Evolutionary conservation across 2,113 vertebrate species (phyloP), one percentile per base, ranked within the genome.

Genomic region (Synchiropus splendidus): DNA sequence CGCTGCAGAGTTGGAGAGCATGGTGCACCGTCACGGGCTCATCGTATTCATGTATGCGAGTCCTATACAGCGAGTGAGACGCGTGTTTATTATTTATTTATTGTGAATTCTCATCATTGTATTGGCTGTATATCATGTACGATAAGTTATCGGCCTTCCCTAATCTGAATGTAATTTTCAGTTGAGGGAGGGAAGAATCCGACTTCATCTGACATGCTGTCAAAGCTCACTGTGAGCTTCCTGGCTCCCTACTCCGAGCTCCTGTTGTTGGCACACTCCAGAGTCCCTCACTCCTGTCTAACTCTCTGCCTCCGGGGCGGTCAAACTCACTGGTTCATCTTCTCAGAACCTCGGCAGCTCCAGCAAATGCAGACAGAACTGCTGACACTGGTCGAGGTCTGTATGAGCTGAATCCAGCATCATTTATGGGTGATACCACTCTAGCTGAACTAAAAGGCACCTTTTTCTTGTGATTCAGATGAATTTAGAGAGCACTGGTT

Each of bases 251-350:
- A 84, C 12, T 72, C 79, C 0, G 84, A 91, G 33, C 67, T 97
- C 16, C 72, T 59, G 0, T 84, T 75, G 12, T 32, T 39, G 42
- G 45, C 42, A 5, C 15, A 9, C 1, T 16, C 33, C 0, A 51
- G 61, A 11, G 72, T 95, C 54, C 91, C 92, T 0, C 86, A 89
- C 49, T 70, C 86, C 44, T 96, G 92, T 34, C 75, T 97, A 16
- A 80, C 67, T 1, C 64, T 97, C 14, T 86, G 83, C 34, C 50
- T 87, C 32, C 84, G 48, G 48, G 80, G 63, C 35, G 54, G 62
- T 0, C 71, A 77, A 15, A 80, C 79, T 5, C 71, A 56, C 6
- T 86, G 91, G 61, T 88, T 81, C 70, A 12, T 95, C 67, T 82
- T 95, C 67, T 88, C 91, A 0, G 86, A 90, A 1, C 67, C 85